Evolutionary conservation across 1,140 invertebrate genomes (phyloP).

Genomic region (Zaprionus taronus): DNA sequence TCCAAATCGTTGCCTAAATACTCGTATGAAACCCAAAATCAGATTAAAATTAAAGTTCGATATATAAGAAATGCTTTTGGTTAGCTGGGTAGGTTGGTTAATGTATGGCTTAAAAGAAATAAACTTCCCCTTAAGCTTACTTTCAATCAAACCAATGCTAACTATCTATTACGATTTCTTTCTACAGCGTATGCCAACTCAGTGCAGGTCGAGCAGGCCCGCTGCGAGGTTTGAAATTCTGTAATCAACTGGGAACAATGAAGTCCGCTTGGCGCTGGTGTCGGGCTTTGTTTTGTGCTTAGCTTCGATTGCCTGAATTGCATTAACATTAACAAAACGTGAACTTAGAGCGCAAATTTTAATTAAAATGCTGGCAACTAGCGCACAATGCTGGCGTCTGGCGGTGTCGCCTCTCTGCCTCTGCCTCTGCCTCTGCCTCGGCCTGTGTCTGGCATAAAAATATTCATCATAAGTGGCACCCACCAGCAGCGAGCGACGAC

Average conservation of each 20-base stretch:
- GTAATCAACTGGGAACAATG: constrained; percentile 1
- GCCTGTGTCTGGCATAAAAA: constrained; percentile 69
- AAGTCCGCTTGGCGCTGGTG: not conserved
- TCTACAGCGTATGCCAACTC: not conserved
- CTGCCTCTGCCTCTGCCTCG: constrained; percentile 3
- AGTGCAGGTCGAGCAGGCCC: not conserved
- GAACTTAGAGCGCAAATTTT: constrained; percentile 66
- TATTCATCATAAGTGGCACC: constrained; percentile 78
- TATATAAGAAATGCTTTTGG: too few species aligned
- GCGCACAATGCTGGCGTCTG: constrained; percentile 48
- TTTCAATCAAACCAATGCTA: not conserved
- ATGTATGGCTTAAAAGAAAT: too few species aligned
- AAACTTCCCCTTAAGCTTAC: too few species aligned
- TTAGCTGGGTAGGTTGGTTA: too few species aligned
- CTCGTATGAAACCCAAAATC: too few species aligned
- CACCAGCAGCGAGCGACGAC: constrained; percentile 25
- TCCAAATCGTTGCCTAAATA: too few species aligned
- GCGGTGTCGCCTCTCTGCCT: constrained; percentile 15
- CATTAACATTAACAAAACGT: constrained; percentile 63
- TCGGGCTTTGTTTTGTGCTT: constrained; percentile 36
- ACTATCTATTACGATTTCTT: not conserved
- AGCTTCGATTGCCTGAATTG: constrained; percentile 59
- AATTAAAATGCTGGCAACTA: constrained; percentile 75
- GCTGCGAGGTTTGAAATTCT: not conserved
- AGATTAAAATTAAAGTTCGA: too few species aligned